A percentile compares a stretch with the other conserved stretches of the same genome.
These are phyloP conservation scores for Syndactyla subalaris DNA, from an alignment of 2,797 vertebrate genomes.

Conservation along the genomic window DNA sequence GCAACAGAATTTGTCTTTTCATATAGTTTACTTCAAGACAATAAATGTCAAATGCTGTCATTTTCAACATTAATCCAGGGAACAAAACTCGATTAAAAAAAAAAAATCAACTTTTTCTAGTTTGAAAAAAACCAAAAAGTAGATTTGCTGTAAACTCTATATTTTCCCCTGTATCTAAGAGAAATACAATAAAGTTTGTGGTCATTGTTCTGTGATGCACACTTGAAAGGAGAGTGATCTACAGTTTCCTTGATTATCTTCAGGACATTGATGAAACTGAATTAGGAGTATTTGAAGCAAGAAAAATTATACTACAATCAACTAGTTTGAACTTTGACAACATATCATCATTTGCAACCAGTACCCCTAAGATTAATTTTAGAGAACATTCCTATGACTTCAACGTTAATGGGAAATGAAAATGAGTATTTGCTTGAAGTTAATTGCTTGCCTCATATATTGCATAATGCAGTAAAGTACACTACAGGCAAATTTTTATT, in stretches of 20 bases:
- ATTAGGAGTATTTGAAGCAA: neutral
- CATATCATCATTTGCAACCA: neutral
- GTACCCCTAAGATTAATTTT: slow-evolving; percentile 21
- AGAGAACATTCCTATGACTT: neutral
- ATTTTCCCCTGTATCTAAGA: neutral
- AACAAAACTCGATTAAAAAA: fast-evolving
- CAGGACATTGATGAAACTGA: neutral
- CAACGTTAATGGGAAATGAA: slow-evolving; percentile 47
- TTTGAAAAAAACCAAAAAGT: neutral
- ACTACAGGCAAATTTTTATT: neutral
- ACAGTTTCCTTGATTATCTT: neutral
- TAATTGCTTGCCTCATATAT: slow-evolving; percentile 44
- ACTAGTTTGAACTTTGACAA: slow-evolving; percentile 9
- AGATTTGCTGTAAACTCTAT: neutral
- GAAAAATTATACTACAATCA: neutral
- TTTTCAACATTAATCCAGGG: neutral
- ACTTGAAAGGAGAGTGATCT: neutral
- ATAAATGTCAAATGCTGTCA: neutral
- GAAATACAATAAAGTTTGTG: neutral
- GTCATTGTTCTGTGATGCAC: neutral
- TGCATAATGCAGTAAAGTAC: slow-evolving; percentile 9
- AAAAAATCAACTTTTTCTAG: neutral
- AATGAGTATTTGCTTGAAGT: slow-evolving; percentile 61
- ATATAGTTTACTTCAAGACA: neutral
- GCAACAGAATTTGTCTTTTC: neutral